Conservation (phyloP, 1,140 invertebrate species). For the Neodiprion pinetum region DNA sequence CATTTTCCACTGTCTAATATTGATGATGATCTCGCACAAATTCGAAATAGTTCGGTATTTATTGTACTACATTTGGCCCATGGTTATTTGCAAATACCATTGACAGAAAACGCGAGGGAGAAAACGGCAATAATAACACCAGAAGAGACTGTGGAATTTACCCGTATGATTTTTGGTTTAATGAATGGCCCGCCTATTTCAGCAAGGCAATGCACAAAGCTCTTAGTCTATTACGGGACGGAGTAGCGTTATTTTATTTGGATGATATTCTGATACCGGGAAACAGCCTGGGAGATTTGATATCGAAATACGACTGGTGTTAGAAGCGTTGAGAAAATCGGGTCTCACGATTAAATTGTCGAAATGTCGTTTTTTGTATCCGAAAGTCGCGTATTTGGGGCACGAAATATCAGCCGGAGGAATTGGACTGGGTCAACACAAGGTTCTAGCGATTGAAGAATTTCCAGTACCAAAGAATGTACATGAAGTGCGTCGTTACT, state of each 20-base stretch:
- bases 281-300: constrained; percentile 28
- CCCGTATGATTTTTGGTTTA: constrained; percentile 20
- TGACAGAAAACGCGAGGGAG: constrained; percentile 8
- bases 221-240: constrained; percentile 16
- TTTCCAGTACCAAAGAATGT: constrained; percentile 37
- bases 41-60: constrained; percentile 18
- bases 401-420: constrained; percentile 37
- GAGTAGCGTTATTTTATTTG: constrained; percentile 23
- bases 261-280: constrained; percentile 27
- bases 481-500: constrained; percentile 36
- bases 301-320: neutral
- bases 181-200: constrained; percentile 16
- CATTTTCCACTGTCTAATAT: constrained; percentile 8
- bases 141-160: constrained; percentile 28
- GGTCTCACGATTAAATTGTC: constrained; percentile 33
- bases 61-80: constrained; percentile 24
- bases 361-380: constrained; percentile 40
- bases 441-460: constrained; percentile 35
- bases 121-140: constrained; percentile 29
- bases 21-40: constrained; percentile 19
- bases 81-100: constrained; percentile 30
- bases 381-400: constrained; percentile 37
- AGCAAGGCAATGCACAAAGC: constrained; percentile 10
- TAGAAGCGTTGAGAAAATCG: constrained; percentile 16
- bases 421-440: constrained; percentile 20